A percentile compares a stretch with the other conserved stretches of the same genome.
Evolutionary conservation across 2,113 vertebrate species (phyloP).

Genomic region (Athene noctua): DNA sequence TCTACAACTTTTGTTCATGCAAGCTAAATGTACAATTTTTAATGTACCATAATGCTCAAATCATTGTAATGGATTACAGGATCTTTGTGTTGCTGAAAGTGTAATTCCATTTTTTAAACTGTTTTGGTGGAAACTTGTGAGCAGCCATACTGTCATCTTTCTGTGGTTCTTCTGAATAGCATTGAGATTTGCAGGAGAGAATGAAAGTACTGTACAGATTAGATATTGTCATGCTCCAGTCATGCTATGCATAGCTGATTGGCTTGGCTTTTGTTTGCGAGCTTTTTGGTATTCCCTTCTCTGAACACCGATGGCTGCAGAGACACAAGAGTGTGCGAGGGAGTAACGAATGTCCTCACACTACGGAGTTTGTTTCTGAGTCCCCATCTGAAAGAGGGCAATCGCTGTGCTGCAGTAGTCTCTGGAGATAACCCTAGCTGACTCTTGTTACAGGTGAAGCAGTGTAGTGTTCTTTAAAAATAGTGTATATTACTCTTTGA

Average conservation of each 20-base stretch:
- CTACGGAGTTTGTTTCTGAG: neutral
- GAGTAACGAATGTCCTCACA: neutral
- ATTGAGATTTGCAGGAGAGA: neutral
- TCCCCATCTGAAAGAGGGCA: neutral
- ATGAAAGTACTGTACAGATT: neutral
- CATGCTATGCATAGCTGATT: neutral
- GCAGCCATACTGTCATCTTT: neutral
- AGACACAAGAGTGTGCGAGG: rapidly evolving
- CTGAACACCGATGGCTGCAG: neutral
- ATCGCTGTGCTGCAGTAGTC: neutral
- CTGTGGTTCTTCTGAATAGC: neutral
- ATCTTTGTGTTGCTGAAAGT: neutral
- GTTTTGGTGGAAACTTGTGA: neutral
- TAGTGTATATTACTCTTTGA: neutral
- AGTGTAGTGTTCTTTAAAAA: constrained; percentile 17
- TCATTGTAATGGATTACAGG: neutral
- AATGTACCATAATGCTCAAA: constrained; percentile 11
- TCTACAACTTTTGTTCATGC: constrained; percentile 7
- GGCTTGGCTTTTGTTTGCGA: neutral
- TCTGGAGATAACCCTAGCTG: neutral
- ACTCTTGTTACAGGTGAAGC: neutral
- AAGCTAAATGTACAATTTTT: constrained; percentile 3
- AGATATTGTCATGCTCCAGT: neutral
- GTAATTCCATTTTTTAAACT: neutral
- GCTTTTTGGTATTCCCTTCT: neutral